Conservation (phyloP, 2,113 vertebrate species). For the Alaudala cheleensis region DNA sequence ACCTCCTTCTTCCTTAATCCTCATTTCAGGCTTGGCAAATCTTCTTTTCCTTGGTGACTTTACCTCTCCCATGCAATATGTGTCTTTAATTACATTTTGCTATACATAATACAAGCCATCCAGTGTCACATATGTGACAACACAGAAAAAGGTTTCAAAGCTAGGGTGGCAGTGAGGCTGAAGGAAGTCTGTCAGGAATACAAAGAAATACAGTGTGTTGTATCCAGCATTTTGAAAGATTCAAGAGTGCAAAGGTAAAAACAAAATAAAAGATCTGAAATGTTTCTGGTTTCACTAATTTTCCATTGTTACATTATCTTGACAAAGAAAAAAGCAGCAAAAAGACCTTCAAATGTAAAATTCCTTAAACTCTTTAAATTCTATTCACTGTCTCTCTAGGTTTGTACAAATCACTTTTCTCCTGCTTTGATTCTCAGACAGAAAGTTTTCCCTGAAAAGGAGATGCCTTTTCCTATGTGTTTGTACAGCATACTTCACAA, state of each 20-base stretch:
- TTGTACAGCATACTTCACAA: background rate
- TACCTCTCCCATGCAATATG: background rate
- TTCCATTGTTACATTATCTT: background rate
- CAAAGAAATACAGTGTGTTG: background rate
- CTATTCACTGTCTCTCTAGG: background rate
- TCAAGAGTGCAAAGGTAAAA: background rate
- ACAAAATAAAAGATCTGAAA: background rate
- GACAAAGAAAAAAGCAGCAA: background rate
- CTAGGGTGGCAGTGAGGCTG: background rate
- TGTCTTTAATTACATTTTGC: slow-evolving; percentile 53
- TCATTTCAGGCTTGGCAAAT: slow-evolving; percentile 16
- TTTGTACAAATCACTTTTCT: background rate
- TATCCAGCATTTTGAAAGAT: background rate
- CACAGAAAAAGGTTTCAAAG: background rate
- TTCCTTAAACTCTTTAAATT: background rate
- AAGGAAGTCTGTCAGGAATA: background rate
- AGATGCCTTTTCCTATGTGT: background rate
- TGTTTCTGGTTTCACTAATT: background rate
- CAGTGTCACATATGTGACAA: background rate
- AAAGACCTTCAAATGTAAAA: background rate
- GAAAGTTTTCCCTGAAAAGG: background rate
- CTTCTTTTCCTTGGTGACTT: slow-evolving; percentile 42
- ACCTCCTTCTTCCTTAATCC: slow-evolving; percentile 42
- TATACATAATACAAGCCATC: background rate
- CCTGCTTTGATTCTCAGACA: background rate